Evolutionary conservation across 2,888 invertebrate species (phyloP).

Genomic region (Netelia virgata): DNA sequence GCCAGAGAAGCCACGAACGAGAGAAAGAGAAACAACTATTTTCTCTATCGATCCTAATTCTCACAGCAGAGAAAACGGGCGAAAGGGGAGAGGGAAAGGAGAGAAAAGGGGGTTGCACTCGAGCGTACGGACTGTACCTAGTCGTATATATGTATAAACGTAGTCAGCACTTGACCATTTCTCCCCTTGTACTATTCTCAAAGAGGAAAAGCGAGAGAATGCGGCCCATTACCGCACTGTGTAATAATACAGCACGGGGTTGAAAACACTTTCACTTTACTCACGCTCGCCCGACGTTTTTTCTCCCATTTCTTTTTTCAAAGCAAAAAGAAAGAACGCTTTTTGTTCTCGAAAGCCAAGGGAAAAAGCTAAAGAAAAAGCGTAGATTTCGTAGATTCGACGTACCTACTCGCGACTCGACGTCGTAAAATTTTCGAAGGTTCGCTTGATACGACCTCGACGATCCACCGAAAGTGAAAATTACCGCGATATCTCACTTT

Average conservation of each 20-base stretch:
- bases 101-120: slow-evolving; percentile 30
- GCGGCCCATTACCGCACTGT: slow-evolving; percentile 15
- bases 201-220: slow-evolving; percentile 33
- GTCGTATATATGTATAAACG: slow-evolving; percentile 13
- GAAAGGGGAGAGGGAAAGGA: not conserved
- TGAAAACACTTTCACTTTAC: slow-evolving; percentile 39
- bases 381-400: slow-evolving; percentile 16
- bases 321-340: slow-evolving; percentile 1
- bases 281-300: not conserved
- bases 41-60: slow-evolving; percentile 55
- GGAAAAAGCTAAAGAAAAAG: not conserved
- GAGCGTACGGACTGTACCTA: slow-evolving; percentile 34
- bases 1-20: not conserved
- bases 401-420: not conserved
- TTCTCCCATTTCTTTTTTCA: not conserved
- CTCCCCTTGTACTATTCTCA: not conserved
- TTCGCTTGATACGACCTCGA: slow-evolving; percentile 13
- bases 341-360: slow-evolving; percentile 17
- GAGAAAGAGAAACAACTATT: slow-evolving; percentile 9
- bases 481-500: slow-evolving; percentile 14
- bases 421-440: slow-evolving; percentile 15
- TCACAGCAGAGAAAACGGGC: slow-evolving; percentile 9
- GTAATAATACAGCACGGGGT: slow-evolving; percentile 10
- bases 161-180: slow-evolving; percentile 21
- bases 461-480: slow-evolving; percentile 23